phyloP scores from a whole-genome alignment of 2,113 vertebrate genomes.

The Piprites chloris region DNA sequence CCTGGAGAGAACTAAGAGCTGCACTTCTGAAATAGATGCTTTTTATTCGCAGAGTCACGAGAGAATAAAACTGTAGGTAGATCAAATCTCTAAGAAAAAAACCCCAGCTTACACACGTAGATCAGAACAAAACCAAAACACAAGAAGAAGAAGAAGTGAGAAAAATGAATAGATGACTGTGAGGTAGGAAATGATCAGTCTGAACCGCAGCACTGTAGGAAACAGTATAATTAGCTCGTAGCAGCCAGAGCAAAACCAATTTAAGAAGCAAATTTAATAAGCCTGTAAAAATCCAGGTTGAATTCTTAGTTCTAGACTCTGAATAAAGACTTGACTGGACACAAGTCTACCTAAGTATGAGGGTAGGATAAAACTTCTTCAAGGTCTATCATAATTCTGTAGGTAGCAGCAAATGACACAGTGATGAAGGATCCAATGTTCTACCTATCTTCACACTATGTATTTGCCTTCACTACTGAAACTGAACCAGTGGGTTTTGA shows the following conservation, averaged over 20 bases:
- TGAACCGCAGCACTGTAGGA: not conserved
- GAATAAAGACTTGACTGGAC: not conserved
- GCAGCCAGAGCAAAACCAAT: not conserved
- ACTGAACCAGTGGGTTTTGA: not conserved
- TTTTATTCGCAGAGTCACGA: not conserved
- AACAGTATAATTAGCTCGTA: not conserved
- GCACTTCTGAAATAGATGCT: not conserved
- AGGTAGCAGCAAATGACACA: not conserved
- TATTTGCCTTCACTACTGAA: not conserved
- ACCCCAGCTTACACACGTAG: not conserved
- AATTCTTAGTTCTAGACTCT: not conserved
- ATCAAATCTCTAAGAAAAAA: not conserved
- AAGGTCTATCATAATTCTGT: not conserved
- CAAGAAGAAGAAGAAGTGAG: not conserved
- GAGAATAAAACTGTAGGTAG: not conserved
- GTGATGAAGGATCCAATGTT: not conserved
- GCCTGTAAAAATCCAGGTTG: not conserved
- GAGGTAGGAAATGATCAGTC: not conserved
- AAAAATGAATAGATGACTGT: not conserved
- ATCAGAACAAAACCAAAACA: slow-evolving; percentile 15
- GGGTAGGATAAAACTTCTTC: not conserved
- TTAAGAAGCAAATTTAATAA: not conserved
- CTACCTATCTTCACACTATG: not conserved
- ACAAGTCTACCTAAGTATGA: not conserved
- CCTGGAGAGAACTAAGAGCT: not conserved